Percentiles rank a stretch among this genome's conserved stretches.
Conservation (phyloP, 2,797 vertebrate species). For the Kryptolebias ocellatus region DNA sequence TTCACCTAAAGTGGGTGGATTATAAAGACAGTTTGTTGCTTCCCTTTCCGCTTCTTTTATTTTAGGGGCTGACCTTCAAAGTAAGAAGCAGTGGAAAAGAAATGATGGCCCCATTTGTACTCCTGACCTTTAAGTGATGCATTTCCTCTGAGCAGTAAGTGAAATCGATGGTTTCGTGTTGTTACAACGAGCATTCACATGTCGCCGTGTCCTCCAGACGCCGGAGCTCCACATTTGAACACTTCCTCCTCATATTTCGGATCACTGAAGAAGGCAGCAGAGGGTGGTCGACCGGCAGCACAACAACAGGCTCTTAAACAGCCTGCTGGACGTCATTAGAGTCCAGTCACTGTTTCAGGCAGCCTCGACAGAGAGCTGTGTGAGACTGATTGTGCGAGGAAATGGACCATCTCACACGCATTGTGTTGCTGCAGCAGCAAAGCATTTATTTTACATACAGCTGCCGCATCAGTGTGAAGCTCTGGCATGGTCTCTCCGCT, state of each 20-base stretch:
- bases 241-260: conserved; percentile 30
- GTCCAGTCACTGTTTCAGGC: conserved; percentile 47
- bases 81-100: conserved; percentile 29
- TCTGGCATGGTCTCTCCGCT: conserved; percentile 7
- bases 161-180: conserved; percentile 60
- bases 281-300: conserved; percentile 23
- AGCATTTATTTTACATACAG: conserved; percentile 23
- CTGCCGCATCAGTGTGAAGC: conserved; percentile 9
- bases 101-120: conserved; percentile 44
- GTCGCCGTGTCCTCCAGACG: conserved; percentile 38
- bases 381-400: conserved; percentile 26
- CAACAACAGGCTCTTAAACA: conserved; percentile 39
- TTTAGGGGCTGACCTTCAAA: conserved; percentile 62
- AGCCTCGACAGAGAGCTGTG: conserved; percentile 34
- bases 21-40: neutral
- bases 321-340: conserved; percentile 60
- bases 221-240: conserved; percentile 16
- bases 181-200: conserved; percentile 47
- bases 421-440: conserved; percentile 13
- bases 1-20: neutral
- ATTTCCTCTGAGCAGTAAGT: conserved; percentile 53
- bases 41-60: conserved; percentile 21
- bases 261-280: conserved; percentile 38
- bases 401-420: conserved; percentile 26
- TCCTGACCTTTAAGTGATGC: conserved; percentile 67